A percentile compares a stretch with the other conserved stretches of the same genome.
Conservation (phyloP, 1,140 invertebrate species). For the Aleiodes sp. region DNA sequence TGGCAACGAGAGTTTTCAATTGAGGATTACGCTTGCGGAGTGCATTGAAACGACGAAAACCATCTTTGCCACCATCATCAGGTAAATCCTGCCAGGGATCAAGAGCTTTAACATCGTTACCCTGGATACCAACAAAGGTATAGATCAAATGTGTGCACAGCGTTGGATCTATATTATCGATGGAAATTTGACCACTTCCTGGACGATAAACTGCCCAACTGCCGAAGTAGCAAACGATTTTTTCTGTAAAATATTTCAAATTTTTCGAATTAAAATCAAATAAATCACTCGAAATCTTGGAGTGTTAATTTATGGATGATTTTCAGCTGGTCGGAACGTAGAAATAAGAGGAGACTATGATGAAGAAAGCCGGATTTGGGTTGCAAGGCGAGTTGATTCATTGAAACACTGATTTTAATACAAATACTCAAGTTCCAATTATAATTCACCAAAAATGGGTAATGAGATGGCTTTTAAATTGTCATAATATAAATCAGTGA, state of each 20-base stretch:
- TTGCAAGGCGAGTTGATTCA: no score
- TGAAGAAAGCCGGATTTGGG: no score
- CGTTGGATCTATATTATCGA: conserved; percentile 73
- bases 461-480: no score
- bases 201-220: conserved; percentile 78
- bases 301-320: no score
- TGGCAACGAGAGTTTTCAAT: conserved; percentile 74
- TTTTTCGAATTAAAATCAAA: not conserved
- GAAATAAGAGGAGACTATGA: no score
- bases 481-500: no score
- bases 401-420: no score
- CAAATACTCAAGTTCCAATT: no score
- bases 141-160: conserved; percentile 79
- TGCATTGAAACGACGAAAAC: conserved; percentile 62
- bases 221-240: conserved; percentile 76
- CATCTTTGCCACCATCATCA: conserved; percentile 56
- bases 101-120: conserved; percentile 59
- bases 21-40: conserved; percentile 71
- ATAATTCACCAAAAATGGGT: no score
- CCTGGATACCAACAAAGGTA: conserved; percentile 71
- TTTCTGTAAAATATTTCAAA: conserved; percentile 54
- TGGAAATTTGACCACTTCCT: conserved; percentile 72
- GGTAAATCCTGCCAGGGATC: conserved; percentile 73
- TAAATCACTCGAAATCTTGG: no score
- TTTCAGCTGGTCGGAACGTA: no score